Evolutionary conservation across 2,113 vertebrate genomes (phyloP).

Genomic region (Lichenostomus cassidix): DNA sequence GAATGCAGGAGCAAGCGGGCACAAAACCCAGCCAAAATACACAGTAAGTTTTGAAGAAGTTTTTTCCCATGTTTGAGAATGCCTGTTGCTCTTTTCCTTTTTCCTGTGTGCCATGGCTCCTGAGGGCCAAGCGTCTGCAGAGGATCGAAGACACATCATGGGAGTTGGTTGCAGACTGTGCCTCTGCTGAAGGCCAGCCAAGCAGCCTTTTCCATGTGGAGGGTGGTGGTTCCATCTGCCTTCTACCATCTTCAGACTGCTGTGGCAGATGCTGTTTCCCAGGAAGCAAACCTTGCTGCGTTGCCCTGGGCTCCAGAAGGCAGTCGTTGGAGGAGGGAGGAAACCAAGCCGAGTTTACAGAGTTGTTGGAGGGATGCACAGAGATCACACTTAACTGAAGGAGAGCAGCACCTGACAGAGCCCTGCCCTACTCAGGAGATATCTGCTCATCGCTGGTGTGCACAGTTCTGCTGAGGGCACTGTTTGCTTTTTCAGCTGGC

Average conservation of each 20-base stretch:
- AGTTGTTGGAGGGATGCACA: not conserved
- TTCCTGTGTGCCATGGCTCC: rapidly evolving
- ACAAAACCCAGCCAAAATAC: not conserved
- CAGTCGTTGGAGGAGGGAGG: not conserved
- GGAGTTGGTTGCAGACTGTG: rapidly evolving
- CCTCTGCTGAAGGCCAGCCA: not conserved
- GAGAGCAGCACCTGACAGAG: rapidly evolving
- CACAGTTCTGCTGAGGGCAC: not conserved
- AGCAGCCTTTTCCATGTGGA: rapidly evolving
- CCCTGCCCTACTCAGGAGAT: not conserved
- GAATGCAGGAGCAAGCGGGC: not conserved
- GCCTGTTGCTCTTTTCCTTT: not conserved
- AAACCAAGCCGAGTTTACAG: not conserved
- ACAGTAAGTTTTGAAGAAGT: not conserved
- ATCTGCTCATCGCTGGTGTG: not conserved
- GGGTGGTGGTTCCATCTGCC: not conserved
- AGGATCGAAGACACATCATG: rapidly evolving
- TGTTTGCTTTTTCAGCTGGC: not conserved
- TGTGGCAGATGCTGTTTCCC: not conserved
- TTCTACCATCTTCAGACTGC: not conserved
- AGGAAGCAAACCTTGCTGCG: rapidly evolving
- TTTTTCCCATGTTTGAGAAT: not conserved
- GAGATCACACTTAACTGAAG: not conserved
- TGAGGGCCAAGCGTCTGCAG: rapidly evolving
- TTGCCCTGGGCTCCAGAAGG: not conserved